Conservation (phyloP, 92 coral and sea anemone genomes). For the Ricordea florida region DNA sequence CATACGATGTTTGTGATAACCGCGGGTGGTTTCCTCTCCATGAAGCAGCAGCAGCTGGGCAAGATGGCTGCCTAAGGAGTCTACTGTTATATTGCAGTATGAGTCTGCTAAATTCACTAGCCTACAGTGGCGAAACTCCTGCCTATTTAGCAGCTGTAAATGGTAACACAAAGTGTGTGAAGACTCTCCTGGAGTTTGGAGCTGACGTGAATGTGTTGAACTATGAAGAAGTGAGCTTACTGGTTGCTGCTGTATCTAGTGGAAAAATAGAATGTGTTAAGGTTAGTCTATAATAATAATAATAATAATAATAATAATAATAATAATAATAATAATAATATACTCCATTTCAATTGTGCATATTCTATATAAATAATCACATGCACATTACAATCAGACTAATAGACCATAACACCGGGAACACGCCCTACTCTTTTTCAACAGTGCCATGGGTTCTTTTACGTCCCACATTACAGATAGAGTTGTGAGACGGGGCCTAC, state of each 20-base stretch:
- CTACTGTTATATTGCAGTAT: conserved; percentile 43
- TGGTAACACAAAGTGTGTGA: conserved; percentile 57
- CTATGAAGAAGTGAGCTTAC: conserved; percentile 59
- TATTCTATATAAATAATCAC: no score
- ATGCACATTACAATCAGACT: no score
- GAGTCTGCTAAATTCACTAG: conserved; percentile 53
- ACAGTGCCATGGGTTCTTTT: no score
- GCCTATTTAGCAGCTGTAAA: conserved; percentile 58
- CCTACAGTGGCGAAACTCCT: conserved; percentile 79
- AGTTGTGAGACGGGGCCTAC: no score
- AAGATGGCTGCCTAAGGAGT: conserved; percentile 39
- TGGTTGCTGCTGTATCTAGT: conserved; percentile 74
- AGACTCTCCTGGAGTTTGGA: conserved; percentile 33
- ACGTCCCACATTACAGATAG: no score
- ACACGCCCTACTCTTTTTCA: no score
- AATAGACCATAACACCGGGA: no score
- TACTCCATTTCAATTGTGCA: no score
- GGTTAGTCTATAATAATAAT: no score
- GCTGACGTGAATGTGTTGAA: conserved; percentile 60
- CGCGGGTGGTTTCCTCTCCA: conserved; percentile 91
- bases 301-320: no score
- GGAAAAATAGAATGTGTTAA: conserved; percentile 58
- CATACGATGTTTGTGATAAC: conserved; percentile 75
- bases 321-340: no score
- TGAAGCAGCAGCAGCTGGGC: conserved; percentile 74